phyloP scores from a whole-genome alignment of 1,140 invertebrate genomes.

The Drosophila oshimai region DNA sequence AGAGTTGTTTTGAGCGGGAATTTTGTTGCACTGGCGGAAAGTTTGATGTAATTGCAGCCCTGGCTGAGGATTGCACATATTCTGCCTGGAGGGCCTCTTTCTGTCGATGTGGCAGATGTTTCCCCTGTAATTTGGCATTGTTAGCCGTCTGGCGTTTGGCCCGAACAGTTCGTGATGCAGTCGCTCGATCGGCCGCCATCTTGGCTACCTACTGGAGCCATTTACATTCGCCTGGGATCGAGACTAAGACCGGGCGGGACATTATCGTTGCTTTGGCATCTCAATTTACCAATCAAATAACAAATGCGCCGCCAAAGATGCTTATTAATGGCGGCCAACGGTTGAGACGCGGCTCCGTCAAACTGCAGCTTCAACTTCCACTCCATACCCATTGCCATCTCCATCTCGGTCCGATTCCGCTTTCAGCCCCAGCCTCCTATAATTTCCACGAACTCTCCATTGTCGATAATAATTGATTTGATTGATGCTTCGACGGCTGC shows the following conservation, averaged over 20 bases:
- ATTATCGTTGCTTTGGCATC: slow-evolving; percentile 62
- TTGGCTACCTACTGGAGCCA: slow-evolving; percentile 74
- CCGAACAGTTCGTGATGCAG: slow-evolving; percentile 39
- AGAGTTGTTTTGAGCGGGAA: not conserved
- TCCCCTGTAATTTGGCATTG: slow-evolving; percentile 56
- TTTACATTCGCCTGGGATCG: slow-evolving; percentile 58
- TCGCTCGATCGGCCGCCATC: slow-evolving; percentile 44
- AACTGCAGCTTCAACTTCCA: slow-evolving; percentile 7
- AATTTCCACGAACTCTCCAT: slow-evolving; percentile 73
- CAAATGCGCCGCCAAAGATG: slow-evolving; percentile 75
- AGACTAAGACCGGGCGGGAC: slow-evolving; percentile 7
- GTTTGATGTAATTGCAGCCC: not conserved
- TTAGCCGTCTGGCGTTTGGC: slow-evolving; percentile 27
- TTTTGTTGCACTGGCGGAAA: not conserved
- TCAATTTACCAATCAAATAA: slow-evolving; percentile 82
- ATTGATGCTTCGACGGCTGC: slow-evolving; percentile 77
- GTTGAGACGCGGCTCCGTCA: slow-evolving; percentile 36
- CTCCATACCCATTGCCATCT: slow-evolving; percentile 13
- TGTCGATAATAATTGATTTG: slow-evolving; percentile 82
- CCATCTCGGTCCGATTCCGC: slow-evolving; percentile 10
- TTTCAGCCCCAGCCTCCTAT: slow-evolving; percentile 19
- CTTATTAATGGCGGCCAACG: slow-evolving; percentile 77
- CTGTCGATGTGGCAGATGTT: slow-evolving; percentile 30
- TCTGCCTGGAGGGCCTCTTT: slow-evolving; percentile 9
- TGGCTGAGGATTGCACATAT: slow-evolving; percentile 3